Conservation (phyloP, 1,140 invertebrate species). For the Vanessa tameamea region DNA sequence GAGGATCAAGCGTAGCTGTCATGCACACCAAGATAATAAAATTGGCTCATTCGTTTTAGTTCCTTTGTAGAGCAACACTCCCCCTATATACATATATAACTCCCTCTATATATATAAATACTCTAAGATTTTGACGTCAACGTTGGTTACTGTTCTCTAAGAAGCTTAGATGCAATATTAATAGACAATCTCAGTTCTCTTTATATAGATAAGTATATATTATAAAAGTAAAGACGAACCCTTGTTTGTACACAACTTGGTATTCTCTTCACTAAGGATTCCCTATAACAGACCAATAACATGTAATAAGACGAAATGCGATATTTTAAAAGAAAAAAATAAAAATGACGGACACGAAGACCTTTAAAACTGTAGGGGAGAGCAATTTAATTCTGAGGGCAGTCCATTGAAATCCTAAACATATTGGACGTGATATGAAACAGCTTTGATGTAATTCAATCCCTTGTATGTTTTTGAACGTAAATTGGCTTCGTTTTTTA, state of each 20-base stretch:
- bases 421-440: slow-evolving; percentile 48
- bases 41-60: no score
- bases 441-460: slow-evolving; percentile 57
- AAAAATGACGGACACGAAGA: slow-evolving; percentile 46
- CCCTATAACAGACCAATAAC: slow-evolving; percentile 33
- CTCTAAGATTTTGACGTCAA: no score
- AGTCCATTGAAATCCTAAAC: slow-evolving; percentile 53
- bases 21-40: no score
- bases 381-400: slow-evolving; percentile 52
- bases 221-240: background rate
- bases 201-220: no score
- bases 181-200: no score
- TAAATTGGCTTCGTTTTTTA: slow-evolving; percentile 49
- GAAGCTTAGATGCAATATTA: no score
- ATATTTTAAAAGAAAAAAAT: slow-evolving; percentile 52
- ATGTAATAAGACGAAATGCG: slow-evolving; percentile 50
- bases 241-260: slow-evolving; percentile 12
- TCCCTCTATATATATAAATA: no score
- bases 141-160: no score
- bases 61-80: no score
- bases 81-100: no score
- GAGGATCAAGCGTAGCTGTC: no score
- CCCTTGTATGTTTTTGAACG: slow-evolving; percentile 41
- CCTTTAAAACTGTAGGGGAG: slow-evolving; percentile 52
- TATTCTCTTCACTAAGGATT: slow-evolving; percentile 28